Conservation (phyloP, 2,113 vertebrate genomes). For the Myanophis thanlyinensis region DNA sequence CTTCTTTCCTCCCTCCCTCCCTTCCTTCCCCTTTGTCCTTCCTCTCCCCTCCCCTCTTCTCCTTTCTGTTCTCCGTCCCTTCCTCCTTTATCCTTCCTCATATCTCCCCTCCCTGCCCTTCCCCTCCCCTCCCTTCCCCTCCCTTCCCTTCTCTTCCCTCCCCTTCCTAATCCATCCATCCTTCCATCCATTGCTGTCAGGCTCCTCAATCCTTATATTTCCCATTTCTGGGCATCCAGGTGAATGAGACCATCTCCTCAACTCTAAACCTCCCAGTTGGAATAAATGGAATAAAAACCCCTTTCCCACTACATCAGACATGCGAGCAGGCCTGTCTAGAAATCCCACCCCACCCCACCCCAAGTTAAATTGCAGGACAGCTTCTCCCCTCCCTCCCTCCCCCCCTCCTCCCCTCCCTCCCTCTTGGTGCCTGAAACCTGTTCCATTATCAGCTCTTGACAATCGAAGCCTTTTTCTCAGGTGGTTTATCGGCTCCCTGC, state of each 20-base stretch:
- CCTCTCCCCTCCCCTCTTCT: accelerated
- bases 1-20: no score
- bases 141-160: no score
- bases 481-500: constrained; percentile 14
- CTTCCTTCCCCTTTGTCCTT: no score
- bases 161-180: no score
- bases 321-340: neutral
- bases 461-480: neutral
- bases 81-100: no score
- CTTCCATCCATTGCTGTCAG: neutral
- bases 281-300: neutral
- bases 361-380: neutral
- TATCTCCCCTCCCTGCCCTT: no score
- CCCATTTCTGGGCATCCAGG: neutral
- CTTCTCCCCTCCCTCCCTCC: neutral
- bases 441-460: constrained; percentile 1
- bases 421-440: neutral
- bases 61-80: no score
- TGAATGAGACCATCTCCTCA: neutral
- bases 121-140: no score
- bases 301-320: neutral
- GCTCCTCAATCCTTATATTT: neutral
- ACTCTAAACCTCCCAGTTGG: neutral
- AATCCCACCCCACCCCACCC: neutral
- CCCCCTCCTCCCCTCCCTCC: neutral